Evolutionary conservation across 2,888 invertebrate genomes (phyloP).

Genomic region (Lochmaea crataegi): DNA sequence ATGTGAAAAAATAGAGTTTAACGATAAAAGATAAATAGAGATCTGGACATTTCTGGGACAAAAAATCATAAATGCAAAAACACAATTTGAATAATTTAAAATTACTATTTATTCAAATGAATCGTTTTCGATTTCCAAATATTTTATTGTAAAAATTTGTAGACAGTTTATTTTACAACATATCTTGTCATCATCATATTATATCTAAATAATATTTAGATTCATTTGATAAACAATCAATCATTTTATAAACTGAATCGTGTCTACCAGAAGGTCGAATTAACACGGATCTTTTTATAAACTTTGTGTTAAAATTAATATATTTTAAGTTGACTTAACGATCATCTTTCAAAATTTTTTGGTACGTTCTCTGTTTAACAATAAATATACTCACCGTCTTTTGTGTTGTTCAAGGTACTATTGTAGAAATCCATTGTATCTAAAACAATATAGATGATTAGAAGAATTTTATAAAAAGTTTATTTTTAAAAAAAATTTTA

Average conservation of each 20-base stretch:
- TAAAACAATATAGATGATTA: conserved; percentile 8
- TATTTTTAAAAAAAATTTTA: no score
- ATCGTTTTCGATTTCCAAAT: not conserved
- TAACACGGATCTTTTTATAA: not conserved
- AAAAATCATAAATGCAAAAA: no score
- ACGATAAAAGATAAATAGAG: no score
- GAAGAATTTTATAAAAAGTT: no score
- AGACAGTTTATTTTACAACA: not conserved
- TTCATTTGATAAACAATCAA: not conserved
- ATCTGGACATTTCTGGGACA: no score
- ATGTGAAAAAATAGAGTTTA: no score
- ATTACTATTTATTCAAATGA: no score
- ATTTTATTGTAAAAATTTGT: not conserved
- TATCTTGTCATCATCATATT: not conserved
- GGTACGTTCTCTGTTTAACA: not conserved
- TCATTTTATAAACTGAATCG: not conserved
- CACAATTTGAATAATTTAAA: no score
- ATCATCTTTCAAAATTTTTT: no score
- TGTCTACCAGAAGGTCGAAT: not conserved
- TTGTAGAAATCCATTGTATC: conserved; percentile 12
- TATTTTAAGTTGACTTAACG: no score
- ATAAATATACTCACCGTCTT: not conserved
- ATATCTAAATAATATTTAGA: not conserved
- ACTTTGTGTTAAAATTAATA: no score
- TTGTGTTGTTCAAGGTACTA: not conserved